Conservation (phyloP, 2,113 vertebrate species). For the Psittacara wagleri region DNA sequence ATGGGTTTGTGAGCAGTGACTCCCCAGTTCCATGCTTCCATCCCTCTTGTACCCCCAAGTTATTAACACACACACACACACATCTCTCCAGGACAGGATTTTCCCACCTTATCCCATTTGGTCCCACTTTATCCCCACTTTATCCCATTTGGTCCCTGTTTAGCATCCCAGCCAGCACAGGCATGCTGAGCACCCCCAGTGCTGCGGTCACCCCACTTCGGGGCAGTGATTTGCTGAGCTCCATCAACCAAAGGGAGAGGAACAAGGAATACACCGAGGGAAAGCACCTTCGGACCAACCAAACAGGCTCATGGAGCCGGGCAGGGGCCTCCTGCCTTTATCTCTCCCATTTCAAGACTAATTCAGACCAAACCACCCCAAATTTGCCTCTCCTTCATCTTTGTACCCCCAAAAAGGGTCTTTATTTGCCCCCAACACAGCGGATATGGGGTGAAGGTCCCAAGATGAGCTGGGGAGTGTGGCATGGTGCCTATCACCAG, state of each 20-base stretch:
- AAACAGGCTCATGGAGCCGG: background rate
- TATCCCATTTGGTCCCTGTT: background rate
- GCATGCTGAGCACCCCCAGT: rapidly evolving
- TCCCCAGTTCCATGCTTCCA: background rate
- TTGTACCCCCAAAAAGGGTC: background rate
- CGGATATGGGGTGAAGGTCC: rapidly evolving
- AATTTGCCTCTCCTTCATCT: background rate
- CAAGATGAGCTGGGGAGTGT: rapidly evolving
- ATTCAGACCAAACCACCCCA: background rate
- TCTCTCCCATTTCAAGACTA: background rate
- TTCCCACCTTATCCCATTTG: background rate
- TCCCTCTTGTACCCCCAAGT: background rate
- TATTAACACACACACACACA: no score
- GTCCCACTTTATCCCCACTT: no score
- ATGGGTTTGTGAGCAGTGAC: rapidly evolving
- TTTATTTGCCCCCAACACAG: background rate
- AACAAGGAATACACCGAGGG: background rate
- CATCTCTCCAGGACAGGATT: background rate
- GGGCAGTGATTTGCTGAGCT: constrained; percentile 11
- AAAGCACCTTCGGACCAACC: constrained; percentile 11
- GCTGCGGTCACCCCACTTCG: background rate
- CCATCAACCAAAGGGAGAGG: background rate
- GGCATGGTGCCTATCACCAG: rapidly evolving
- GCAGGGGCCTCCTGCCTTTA: constrained; percentile 7
- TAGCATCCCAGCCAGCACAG: background rate